These are phyloP conservation scores for Caenorhabditis sp. DNA, from an alignment of 2,888 invertebrate species.

Conservation along the genomic window DNA sequence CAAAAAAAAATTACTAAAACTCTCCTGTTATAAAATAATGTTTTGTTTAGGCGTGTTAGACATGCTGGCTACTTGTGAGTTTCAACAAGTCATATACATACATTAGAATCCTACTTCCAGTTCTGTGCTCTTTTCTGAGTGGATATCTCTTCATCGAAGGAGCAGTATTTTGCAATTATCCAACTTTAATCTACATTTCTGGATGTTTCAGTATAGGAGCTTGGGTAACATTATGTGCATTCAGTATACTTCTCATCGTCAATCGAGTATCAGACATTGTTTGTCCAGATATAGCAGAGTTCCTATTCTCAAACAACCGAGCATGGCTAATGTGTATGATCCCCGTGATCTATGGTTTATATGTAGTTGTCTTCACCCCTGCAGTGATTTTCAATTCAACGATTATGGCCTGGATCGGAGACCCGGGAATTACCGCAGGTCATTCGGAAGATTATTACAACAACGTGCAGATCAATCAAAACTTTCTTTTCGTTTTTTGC, in stretches of 20 bases:
- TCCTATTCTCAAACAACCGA: slow-evolving; percentile 21
- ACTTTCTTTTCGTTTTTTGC: slow-evolving; percentile 17
- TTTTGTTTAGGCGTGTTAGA: slow-evolving; percentile 26
- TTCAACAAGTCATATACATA: background rate
- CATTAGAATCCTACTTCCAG: slow-evolving; percentile 4
- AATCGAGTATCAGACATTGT: slow-evolving; percentile 28
- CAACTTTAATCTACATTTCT: slow-evolving; percentile 41
- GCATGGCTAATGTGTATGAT: slow-evolving; percentile 17
- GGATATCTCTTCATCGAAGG: slow-evolving; percentile 43
- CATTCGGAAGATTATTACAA: slow-evolving; percentile 26
- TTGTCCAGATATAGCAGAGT: slow-evolving; percentile 14
- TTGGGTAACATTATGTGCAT: slow-evolving; percentile 24
- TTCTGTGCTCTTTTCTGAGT: slow-evolving; percentile 29
- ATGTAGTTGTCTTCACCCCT: slow-evolving; percentile 29
- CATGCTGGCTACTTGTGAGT: slow-evolving; percentile 19
- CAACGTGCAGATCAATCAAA: slow-evolving; percentile 21
- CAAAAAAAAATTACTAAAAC: slow-evolving; percentile 13
- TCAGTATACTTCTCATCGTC: slow-evolving; percentile 22
- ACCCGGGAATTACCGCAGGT: slow-evolving; percentile 25
- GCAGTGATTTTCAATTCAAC: slow-evolving; percentile 43
- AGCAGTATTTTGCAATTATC: slow-evolving; percentile 44
- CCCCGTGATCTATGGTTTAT: slow-evolving; percentile 18
- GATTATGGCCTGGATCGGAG: slow-evolving; percentile 39
- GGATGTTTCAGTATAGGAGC: slow-evolving; percentile 24
- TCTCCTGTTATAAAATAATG: slow-evolving; percentile 30